Conservation (phyloP, 1,140 invertebrate genomes). For the Teleogryllus occipitalis region DNA sequence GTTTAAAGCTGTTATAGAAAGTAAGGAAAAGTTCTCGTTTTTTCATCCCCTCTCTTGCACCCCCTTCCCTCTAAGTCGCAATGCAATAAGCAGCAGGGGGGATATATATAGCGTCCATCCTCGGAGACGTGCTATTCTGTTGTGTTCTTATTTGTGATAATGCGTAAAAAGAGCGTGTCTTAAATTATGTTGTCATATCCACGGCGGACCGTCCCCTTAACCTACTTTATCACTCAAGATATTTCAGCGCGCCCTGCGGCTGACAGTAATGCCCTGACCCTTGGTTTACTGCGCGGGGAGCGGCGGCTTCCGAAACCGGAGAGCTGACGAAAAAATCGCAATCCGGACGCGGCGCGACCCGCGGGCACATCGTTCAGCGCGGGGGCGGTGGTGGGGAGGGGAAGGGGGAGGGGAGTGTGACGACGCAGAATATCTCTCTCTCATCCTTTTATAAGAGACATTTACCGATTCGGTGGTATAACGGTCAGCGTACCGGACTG, state of each 20-base stretch:
- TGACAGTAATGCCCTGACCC: not conserved
- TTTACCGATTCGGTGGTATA: too few relatives aligned
- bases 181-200: not conserved
- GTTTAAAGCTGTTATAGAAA: constrained; percentile 5
- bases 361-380: too few relatives aligned
- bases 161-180: not conserved
- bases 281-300: not conserved
- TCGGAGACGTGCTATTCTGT: not conserved
- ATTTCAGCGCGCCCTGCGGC: not conserved
- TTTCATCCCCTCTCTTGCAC: not conserved
- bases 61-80: not conserved
- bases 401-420: too few relatives aligned
- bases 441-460: too few relatives aligned
- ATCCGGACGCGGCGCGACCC: not conserved
- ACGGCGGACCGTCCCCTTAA: not conserved
- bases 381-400: too few relatives aligned
- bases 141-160: constrained; percentile 1
- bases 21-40: not conserved
- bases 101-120: not conserved
- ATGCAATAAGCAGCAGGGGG: not conserved
- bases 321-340: not conserved
- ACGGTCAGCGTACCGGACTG: too few relatives aligned
- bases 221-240: constrained; percentile 4
- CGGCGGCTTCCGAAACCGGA: not conserved
- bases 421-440: too few relatives aligned